Conservation (phyloP, 2,113 vertebrate species). For the Tachysurus fulvidraco region DNA sequence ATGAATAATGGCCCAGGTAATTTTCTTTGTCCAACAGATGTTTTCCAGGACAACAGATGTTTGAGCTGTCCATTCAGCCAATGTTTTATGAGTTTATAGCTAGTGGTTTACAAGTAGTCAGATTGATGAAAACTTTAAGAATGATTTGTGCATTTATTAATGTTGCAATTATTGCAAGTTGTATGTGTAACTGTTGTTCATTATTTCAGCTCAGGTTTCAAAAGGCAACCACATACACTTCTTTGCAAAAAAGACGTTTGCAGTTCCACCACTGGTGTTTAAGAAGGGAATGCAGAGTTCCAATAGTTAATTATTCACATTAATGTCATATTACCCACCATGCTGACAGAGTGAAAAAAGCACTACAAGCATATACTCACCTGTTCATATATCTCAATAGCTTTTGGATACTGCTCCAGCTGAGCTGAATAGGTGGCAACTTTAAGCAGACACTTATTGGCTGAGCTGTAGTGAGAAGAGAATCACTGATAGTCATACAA, state of each 20-base stretch:
- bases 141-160: neutral
- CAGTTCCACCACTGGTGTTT: neutral
- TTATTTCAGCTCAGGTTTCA: neutral
- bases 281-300: neutral
- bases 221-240: neutral
- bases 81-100: neutral
- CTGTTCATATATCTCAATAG: slow-evolving; percentile 92
- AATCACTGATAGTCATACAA: neutral
- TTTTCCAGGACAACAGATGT: neutral
- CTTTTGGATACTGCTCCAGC: slow-evolving; percentile 90
- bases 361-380: slow-evolving; percentile 53
- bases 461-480: slow-evolving; percentile 74
- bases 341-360: neutral
- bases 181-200: neutral
- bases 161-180: neutral
- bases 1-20: too few species aligned
- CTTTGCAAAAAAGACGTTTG: neutral
- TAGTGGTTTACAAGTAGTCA: neutral
- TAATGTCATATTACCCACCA: neutral
- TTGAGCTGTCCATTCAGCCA: neutral
- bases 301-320: too few species aligned
- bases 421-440: slow-evolving; percentile 88
- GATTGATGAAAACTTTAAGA: neutral
- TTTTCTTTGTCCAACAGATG: too few species aligned
- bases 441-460: slow-evolving; percentile 93